phyloP scores from a whole-genome alignment of 37 sponge, comb jelly and placozoan species.

The Beroe forskalii region DNA sequence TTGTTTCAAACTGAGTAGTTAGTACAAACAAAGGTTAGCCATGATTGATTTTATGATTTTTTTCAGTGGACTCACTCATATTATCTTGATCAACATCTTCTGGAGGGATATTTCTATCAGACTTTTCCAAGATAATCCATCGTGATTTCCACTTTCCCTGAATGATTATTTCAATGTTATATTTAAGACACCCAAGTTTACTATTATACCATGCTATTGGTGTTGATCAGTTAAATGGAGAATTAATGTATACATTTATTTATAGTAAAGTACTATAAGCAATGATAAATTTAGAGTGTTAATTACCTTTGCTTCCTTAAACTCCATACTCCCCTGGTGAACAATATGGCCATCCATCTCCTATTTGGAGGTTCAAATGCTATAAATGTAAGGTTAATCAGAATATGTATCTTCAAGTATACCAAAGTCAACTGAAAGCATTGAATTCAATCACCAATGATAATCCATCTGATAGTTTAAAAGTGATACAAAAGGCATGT shows the following conservation, averaged over 20 bases:
- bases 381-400: neutral
- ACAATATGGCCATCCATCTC: constrained; percentile 51
- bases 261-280: too few relatives aligned
- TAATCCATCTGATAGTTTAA: too few relatives aligned
- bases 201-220: too few relatives aligned
- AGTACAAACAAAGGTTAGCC: too few relatives aligned
- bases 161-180: neutral
- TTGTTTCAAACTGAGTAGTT: too few relatives aligned
- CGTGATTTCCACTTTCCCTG: constrained; percentile 62
- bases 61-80: constrained; percentile 44
- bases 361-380: neutral
- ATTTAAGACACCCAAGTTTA: too few relatives aligned
- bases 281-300: too few relatives aligned
- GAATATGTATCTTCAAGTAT: neutral
- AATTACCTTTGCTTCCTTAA: constrained; percentile 44
- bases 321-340: constrained; percentile 16
- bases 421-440: too few relatives aligned
- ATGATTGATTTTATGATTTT: neutral
- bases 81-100: constrained; percentile 42
- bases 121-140: constrained; percentile 56
- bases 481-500: too few relatives aligned
- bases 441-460: too few relatives aligned
- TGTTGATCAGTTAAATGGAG: too few relatives aligned
- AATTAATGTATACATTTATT: too few relatives aligned
- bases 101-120: constrained; percentile 29